Evolutionary conservation across 2,888 invertebrate species (phyloP).

Genomic region (Sericinus montela): DNA sequence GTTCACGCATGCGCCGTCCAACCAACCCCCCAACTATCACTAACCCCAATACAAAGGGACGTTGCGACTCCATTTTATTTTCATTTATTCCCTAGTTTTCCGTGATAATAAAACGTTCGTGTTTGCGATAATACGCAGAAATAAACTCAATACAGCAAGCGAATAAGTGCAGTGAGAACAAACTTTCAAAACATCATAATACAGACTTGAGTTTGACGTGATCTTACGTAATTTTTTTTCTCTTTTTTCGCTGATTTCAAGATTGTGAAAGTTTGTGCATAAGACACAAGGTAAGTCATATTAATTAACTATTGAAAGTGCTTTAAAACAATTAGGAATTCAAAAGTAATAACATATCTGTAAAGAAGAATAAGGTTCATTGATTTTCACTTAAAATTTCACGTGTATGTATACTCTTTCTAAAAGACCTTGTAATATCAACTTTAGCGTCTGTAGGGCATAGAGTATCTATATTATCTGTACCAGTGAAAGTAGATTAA

Average conservation of each 20-base stretch:
- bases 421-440: too few species aligned
- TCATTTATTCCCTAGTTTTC: conserved; percentile 42
- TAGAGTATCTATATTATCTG: too few species aligned
- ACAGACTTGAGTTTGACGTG: conserved; percentile 16
- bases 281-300: conserved; percentile 32
- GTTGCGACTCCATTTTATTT: conserved; percentile 65
- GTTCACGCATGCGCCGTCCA: conserved; percentile 49
- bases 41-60: conserved; percentile 51
- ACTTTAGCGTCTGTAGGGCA: too few species aligned
- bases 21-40: conserved; percentile 27
- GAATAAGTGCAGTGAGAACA: conserved; percentile 27
- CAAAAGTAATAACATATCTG: too few species aligned
- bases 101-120: conserved; percentile 28
- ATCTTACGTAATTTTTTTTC: conserved; percentile 44
- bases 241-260: conserved; percentile 23
- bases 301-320: too few species aligned
- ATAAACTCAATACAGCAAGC: conserved; percentile 18
- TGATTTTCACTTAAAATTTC: conserved; percentile 33
- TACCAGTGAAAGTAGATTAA: too few species aligned
- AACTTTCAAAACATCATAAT: conserved; percentile 4
- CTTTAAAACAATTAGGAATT: too few species aligned
- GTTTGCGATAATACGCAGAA: conserved; percentile 15
- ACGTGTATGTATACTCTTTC: too few species aligned
- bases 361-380: conserved; percentile 24
- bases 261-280: conserved; percentile 25